Evolutionary conservation across 2,888 invertebrate genomes (phyloP), one percentile per base, ranked within the genome.

Genomic region (Crioceris asparagi): DNA sequence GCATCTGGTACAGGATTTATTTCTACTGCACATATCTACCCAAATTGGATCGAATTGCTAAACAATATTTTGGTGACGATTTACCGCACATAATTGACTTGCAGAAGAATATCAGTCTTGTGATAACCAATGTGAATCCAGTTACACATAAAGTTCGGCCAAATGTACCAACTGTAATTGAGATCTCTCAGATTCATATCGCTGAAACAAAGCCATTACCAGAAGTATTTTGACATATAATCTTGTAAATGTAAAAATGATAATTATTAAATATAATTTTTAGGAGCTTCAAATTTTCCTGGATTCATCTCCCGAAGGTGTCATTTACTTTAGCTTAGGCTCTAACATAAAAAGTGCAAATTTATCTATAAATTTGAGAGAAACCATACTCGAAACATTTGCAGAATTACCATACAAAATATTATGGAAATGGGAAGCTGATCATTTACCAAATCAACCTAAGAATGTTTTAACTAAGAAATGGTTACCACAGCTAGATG

Each of bases 61-160:
- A 42, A 14, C 38, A 46, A 29, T 50, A 55, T 47, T 51, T 61
- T 6, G 55, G 57, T 3, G 32, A 50, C 1, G 38, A 48, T 12
- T 32, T 50, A 6, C 48, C 49, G 1, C 47, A 47, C 34, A 35
- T 49, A 19, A 48, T 44, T 12, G 47, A 50, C 26, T 29, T 50
- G 7, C 44, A 41, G 18, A 41, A 26, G 25, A 50, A 48, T 32
- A 29, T 47, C 6, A 50, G 49, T 38, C 32, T 50, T 7, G 17
- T 50, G 29, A 15, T 50, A 32, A 14, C 44, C 7, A 49, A 49
- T 16, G 35, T 36, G 10, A 45, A 48, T 27, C 49, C 46, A 2
- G 32, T 48, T n/a, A 34, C 47, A 4, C 46, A 50, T 30, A 29
- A 19, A 8, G 32, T 40, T 11, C 35, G 47, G 19, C 40, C 48